These are phyloP conservation scores for Dicrostonyx torquatus DNA, from an alignment of 2,797 vertebrate genomes.

Conservation along the genomic window DNA sequence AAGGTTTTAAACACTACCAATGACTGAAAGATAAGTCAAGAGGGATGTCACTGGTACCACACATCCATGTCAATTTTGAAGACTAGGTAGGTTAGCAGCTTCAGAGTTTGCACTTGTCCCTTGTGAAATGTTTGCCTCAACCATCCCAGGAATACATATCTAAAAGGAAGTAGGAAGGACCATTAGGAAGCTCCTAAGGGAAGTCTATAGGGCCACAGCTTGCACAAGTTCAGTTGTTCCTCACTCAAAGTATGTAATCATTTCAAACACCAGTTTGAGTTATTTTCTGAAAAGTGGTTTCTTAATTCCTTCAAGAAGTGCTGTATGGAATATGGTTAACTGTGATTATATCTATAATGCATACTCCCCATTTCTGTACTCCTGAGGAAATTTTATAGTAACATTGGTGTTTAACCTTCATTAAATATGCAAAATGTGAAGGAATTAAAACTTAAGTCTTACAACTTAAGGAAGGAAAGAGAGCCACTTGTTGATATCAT, in stretches of 20 bases:
- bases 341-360: not conserved
- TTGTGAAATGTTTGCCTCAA: not conserved
- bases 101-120: not conserved
- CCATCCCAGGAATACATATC: not conserved
- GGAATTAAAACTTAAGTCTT: conserved; percentile 52
- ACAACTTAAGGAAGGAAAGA: conserved; percentile 17
- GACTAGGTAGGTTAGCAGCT: not conserved
- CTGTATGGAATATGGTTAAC: not conserved
- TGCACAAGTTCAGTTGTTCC: not conserved
- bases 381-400: conserved; percentile 55
- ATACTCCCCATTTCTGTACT: not conserved
- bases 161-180: not conserved
- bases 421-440: conserved; percentile 66
- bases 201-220: not conserved
- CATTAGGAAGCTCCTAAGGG: not conserved
- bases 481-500: conserved; percentile 37
- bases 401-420: conserved; percentile 52
- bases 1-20: conserved; percentile 9
- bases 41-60: not conserved
- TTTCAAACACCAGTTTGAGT: not conserved
- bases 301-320: not conserved
- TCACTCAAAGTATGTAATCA: not conserved
- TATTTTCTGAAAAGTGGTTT: not conserved
- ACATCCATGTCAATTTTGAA: not conserved
- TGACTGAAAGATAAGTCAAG: not conserved